Conservation (phyloP, 2,113 vertebrate species). For the Leptocoma aspasia region DNA sequence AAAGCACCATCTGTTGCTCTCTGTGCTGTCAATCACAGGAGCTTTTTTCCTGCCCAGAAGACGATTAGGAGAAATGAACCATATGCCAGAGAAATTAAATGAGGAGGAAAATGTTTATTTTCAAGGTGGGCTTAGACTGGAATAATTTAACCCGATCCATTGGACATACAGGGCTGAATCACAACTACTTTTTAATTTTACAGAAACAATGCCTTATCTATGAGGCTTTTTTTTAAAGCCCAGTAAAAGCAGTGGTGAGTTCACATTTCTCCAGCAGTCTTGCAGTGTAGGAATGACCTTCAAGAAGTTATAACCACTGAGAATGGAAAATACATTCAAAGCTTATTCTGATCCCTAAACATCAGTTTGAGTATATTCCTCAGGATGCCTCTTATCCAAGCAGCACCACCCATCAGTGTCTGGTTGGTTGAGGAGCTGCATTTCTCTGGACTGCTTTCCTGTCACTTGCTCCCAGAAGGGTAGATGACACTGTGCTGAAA, state of each 20-base stretch:
- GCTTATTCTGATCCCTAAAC: background rate
- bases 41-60: background rate
- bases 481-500: background rate
- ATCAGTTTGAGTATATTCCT: background rate
- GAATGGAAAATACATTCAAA: conserved; percentile 5
- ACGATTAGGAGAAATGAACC: background rate
- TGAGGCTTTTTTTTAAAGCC: background rate
- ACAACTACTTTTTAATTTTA: conserved; percentile 5
- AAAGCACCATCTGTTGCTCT: conserved; percentile 40
- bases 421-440: background rate
- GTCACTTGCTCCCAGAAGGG: background rate
- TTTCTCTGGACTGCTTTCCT: background rate
- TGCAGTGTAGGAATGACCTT: background rate
- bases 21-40: background rate
- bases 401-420: background rate
- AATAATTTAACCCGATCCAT: background rate
- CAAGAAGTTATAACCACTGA: background rate
- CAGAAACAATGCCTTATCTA: background rate
- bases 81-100: background rate
- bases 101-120: background rate
- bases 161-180: background rate
- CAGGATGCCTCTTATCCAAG: background rate
- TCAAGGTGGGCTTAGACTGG: background rate
- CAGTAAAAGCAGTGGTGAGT: background rate
- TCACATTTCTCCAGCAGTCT: background rate